Percentiles rank a stretch among this genome's conserved stretches.
These are phyloP conservation scores for Caenorhabditis sp. DNA, from an alignment of 2,888 invertebrate species.

Conservation along the genomic window DNA sequence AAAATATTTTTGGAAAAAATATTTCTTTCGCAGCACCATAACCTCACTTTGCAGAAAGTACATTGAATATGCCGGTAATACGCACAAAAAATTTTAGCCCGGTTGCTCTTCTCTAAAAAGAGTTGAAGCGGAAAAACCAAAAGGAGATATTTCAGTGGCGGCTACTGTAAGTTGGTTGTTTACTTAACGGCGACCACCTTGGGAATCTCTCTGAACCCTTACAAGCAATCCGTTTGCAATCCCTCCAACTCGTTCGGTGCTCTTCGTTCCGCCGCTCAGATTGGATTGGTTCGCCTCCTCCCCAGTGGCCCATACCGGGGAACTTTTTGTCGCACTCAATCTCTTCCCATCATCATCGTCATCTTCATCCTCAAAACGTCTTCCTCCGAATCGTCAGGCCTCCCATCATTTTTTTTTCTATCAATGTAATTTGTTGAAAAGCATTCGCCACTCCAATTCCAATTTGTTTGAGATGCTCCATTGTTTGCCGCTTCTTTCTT, in stretches of 20 bases:
- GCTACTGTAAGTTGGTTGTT: no score
- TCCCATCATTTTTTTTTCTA: constrained; percentile 52
- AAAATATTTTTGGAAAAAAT: no score
- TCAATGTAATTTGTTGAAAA: constrained; percentile 58
- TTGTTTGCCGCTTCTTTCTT: constrained; percentile 40
- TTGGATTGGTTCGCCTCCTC: constrained; percentile 26
- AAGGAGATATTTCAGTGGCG: no score
- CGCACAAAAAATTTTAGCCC: no score
- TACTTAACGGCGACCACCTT: no score
- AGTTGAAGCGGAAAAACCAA: no score
- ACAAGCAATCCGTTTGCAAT: no score
- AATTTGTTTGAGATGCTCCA: constrained; percentile 54
- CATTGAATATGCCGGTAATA: no score
- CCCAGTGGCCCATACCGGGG: constrained; percentile 28
- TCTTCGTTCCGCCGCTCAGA: constrained; percentile 2
- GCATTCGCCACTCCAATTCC: constrained; percentile 56
- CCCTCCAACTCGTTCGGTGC: background rate
- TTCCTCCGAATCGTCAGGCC: constrained; percentile 15
- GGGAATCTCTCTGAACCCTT: no score
- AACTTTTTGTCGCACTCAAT: constrained; percentile 36
- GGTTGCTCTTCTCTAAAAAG: no score
- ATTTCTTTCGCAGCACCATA: no score
- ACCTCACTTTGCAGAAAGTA: no score
- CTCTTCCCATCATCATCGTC: constrained; percentile 11
- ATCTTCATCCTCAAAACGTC: constrained; percentile 21